Conservation (phyloP, 2,888 invertebrate species). For the Girardia tigrina region DNA sequence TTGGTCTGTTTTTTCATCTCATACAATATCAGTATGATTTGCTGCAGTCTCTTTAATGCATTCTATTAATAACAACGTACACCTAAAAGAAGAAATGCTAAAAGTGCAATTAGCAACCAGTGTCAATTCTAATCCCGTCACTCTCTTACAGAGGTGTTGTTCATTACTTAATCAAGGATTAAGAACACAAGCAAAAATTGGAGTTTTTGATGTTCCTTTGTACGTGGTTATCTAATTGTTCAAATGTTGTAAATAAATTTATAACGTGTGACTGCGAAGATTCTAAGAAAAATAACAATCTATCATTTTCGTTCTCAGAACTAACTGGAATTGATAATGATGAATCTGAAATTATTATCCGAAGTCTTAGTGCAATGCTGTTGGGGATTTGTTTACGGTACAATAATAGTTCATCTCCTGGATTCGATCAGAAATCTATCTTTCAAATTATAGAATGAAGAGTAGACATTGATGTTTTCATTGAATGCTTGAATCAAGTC, state of each 20-base stretch:
- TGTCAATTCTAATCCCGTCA: too few relatives aligned
- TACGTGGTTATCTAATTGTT: slow-evolving; percentile 72
- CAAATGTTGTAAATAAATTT: slow-evolving; percentile 67
- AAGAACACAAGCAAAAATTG: slow-evolving; percentile 74
- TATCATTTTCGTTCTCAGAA: slow-evolving; percentile 40
- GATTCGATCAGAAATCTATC: slow-evolving; percentile 55
- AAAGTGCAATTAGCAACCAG: too few relatives aligned
- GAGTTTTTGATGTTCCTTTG: slow-evolving; percentile 75
- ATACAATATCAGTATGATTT: too few relatives aligned
- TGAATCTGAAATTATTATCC: slow-evolving; percentile 71
- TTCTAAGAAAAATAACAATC: not conserved
- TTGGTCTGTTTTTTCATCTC: too few relatives aligned
- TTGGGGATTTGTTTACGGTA: slow-evolving; percentile 68
- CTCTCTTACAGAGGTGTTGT: too few relatives aligned
- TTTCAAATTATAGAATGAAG: slow-evolving; percentile 71
- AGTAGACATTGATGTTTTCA: slow-evolving; percentile 70
- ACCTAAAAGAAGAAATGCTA: too few relatives aligned
- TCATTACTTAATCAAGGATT: too few relatives aligned
- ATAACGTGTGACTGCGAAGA: slow-evolving; percentile 60
- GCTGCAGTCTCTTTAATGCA: too few relatives aligned
- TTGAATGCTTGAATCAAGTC: slow-evolving; percentile 70
- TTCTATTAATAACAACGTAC: too few relatives aligned
- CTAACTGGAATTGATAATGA: slow-evolving; percentile 64
- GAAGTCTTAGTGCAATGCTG: slow-evolving; percentile 76
- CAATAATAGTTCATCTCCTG: slow-evolving; percentile 1